phyloP scores from a whole-genome alignment of 1,140 invertebrate genomes.

The Drosophila bifasciata region DNA sequence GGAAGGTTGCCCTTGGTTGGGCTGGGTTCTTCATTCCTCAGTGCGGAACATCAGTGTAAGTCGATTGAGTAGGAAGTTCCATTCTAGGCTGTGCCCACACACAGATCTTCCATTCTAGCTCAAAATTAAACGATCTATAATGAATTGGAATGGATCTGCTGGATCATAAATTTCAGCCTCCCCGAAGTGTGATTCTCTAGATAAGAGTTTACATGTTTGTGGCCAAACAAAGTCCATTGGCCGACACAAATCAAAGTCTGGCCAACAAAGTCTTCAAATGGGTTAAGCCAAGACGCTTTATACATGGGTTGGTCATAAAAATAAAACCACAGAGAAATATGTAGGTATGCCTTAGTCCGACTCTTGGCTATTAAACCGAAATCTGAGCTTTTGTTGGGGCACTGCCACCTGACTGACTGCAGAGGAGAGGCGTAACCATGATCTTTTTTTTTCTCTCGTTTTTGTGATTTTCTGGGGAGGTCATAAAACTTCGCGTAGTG shows the following conservation, averaged over 20 bases:
- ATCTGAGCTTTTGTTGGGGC: conserved; percentile 66
- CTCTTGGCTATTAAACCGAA: conserved; percentile 57
- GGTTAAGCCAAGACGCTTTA: conserved; percentile 60
- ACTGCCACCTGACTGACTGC: conserved; percentile 55
- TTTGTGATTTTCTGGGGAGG: conserved; percentile 55
- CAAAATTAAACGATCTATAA: conserved; percentile 28
- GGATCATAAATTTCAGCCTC: conserved; percentile 30
- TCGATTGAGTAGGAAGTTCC: no score
- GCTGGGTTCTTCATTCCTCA: no score
- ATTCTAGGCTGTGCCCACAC: no score
- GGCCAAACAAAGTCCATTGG: conserved; percentile 1
- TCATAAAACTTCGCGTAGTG: conserved; percentile 70
- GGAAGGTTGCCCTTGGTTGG: neutral
- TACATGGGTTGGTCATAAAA: conserved; percentile 58
- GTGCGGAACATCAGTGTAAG: no score
- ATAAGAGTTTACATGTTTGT: conserved; percentile 36
- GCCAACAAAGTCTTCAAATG: conserved; percentile 66
- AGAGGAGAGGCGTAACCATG: conserved; percentile 56
- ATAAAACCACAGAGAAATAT: conserved; percentile 32
- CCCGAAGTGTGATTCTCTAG: conserved; percentile 45
- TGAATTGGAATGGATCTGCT: conserved; percentile 43
- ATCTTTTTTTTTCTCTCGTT: conserved; percentile 38
- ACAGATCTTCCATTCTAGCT: conserved; percentile 3
- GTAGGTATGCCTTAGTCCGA: conserved; percentile 42
- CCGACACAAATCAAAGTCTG: conserved; percentile 13